Evolutionary conservation across 2,888 invertebrate genomes (phyloP).

Genomic region (Luffia ferchaultella): DNA sequence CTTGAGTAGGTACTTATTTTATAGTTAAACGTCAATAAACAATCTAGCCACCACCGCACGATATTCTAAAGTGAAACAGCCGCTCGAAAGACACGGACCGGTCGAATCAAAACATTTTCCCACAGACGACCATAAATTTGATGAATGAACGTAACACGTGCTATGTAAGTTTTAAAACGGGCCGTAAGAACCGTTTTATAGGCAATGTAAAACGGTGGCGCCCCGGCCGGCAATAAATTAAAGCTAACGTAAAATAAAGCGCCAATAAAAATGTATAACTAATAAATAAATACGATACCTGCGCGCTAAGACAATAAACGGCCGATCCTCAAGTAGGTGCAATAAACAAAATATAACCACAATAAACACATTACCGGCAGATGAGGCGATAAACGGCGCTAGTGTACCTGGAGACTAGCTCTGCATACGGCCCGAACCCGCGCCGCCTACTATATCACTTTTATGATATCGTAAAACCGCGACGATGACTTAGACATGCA

Average conservation of each 20-base stretch:
- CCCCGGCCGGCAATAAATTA: slow-evolving; percentile 63
- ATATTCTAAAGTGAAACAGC: neutral
- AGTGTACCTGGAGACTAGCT: slow-evolving; percentile 13
- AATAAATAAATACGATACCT: slow-evolving; percentile 67
- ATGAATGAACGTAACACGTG: slow-evolving; percentile 66
- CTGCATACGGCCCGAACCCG: slow-evolving; percentile 19
- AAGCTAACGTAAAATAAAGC: slow-evolving; percentile 65
- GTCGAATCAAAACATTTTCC: slow-evolving; percentile 56
- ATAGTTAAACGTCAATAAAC: neutral
- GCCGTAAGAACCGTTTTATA: slow-evolving; percentile 63
- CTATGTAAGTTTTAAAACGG: slow-evolving; percentile 62
- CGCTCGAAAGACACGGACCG: slow-evolving; percentile 23
- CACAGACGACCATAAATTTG: slow-evolving; percentile 62
- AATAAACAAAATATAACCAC: slow-evolving; percentile 64
- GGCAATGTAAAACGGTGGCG: slow-evolving; percentile 59
- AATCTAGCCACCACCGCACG: neutral
- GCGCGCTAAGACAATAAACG: slow-evolving; percentile 61
- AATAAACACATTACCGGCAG: slow-evolving; percentile 62
- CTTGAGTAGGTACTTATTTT: too few species aligned
- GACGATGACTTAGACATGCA: slow-evolving; percentile 46
- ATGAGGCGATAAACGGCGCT: slow-evolving; percentile 48
- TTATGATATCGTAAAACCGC: slow-evolving; percentile 57
- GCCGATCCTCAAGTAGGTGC: slow-evolving; percentile 51
- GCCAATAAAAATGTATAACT: slow-evolving; percentile 66
- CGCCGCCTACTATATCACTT: slow-evolving; percentile 40